Conservation (phyloP, 2,888 invertebrate species). For the Oeneis ivallda region DNA sequence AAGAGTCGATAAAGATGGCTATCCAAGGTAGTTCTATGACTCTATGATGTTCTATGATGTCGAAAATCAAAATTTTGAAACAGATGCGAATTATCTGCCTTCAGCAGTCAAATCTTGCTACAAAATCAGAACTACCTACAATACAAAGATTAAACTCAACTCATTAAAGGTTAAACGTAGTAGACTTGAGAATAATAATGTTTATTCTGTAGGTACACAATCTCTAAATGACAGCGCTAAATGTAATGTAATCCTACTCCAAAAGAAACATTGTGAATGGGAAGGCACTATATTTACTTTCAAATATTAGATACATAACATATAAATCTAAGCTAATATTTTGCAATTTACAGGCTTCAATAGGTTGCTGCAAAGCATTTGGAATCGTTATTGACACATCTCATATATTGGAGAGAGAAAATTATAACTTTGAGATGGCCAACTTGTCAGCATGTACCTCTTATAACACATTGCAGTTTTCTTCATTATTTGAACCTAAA, state of each 20-base stretch:
- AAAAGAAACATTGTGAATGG: no score
- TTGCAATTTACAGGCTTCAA: slow-evolving; percentile 33
- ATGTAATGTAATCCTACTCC: no score
- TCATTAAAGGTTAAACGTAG: no score
- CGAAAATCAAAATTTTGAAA: no score
- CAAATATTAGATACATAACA: no score
- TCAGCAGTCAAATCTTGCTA: background rate
- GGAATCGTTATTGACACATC: slow-evolving; percentile 36
- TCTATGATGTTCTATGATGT: no score
- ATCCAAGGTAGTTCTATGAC: no score
- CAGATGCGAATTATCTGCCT: no score
- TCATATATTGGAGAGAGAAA: slow-evolving; percentile 36
- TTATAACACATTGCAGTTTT: slow-evolving; percentile 35
- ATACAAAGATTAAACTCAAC: background rate
- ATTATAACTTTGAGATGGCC: slow-evolving; percentile 40
- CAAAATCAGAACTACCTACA: background rate
- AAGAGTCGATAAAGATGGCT: no score
- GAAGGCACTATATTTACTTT: no score
- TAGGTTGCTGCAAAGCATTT: slow-evolving; percentile 33
- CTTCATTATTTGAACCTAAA: slow-evolving; percentile 29
- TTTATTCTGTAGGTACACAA: background rate
- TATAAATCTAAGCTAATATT: background rate
- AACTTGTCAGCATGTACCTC: slow-evolving; percentile 33
- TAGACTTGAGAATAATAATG: background rate
- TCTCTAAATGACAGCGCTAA: no score